Base-by-base conservation (phyloP, 92 coral and sea anemone genomes). In the Epizoanthus illoricatus region DNA sequence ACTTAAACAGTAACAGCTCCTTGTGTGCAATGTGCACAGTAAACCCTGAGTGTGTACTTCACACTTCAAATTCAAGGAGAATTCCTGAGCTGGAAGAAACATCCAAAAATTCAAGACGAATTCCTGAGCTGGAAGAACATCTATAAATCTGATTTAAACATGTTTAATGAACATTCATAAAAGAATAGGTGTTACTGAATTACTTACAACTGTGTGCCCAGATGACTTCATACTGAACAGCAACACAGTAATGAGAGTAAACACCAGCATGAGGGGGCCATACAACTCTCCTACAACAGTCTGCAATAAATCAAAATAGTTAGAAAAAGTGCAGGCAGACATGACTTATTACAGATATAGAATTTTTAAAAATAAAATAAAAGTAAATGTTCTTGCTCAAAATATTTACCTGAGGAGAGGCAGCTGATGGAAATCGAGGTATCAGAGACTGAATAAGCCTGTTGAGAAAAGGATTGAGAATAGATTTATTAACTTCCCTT, bases 261-360 rank as follows among this genome's bases (percentile, higher is more conserved):
- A 88, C n/a, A 97, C 99, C 84, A 97, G 71, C 99, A 97, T 97
- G 88, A 97, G 45, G 0, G 99, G 99, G 11, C 99, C 99, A 90
- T 97, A 97, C 84, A 97, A 83, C 67, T 97, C 99, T 79, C 99
- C 99, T 61, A 90, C 97, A 42, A 97, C 99, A 21, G 98, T 97
- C 99, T 97, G 89, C 21, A 19, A 33, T 23, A 39, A 71, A 81
- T 8, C 39, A 40, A 61, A n/a, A 66, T 52, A 5, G 23, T 36
- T 16, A 80, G 33, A 52, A 54, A 70, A 68, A 17, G 11, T 40
- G 24, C 15, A 76, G 20, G 3, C 45, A 57, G 16, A 20, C 21
- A 40, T 5, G 20, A 45, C 81, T 3, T 42, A 59, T 79, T 59
- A 36, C 7, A 16, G 56, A 49, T 49, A 64, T 62, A 59, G 0